Base-by-base conservation (phyloP, 1,140 invertebrate species). In the Bombus haemorrhoidalis region DNA sequence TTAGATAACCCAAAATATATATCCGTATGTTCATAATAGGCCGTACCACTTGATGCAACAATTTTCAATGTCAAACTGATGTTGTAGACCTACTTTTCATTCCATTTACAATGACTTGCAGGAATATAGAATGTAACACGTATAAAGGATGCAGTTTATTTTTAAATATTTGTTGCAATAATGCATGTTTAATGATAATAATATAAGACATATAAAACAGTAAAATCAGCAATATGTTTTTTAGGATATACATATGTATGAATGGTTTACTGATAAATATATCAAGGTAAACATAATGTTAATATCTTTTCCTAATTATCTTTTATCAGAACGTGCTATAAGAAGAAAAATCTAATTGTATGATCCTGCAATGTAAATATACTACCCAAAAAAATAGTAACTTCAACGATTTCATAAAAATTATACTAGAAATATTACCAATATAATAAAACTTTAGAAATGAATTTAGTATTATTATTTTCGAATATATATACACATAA, bases 71-170 rank as follows among this genome's bases (percentile, higher is more conserved):
- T 5, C 62, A 82, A 76, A 66, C n/a, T 86, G 62, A 73, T 69
- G 25, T 28, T 34, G 22, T 18, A 25, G 43, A 88, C 47, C 76
- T 89, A 86, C 79, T 89, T 89, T n/a, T 69, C 32, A n/a, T 72
- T 34, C 2, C 39, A 32, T 59, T n/a, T 77, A 22, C 47, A 76
- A 69, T 41, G 77, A 89, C 75, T 86, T 6, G 32, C 15, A 69
- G 2, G 28, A 82, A 59, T 39, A n/a, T 77, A 57, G 74, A 80
- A 34, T 66, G 13, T 47, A 39, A 53, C 25, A 41, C 9, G 8
- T 8, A 32, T 28, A 28, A 13, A 66, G 6, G 8, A 34, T 37
- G 9, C n/a, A 41, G 6, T 15, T 32, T 25, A 10, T 66, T 76
- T 18, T 37, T 32, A 57, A n/a, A 59, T 59, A 81, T 81, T 72